Evolutionary conservation across 2,113 vertebrate species (phyloP), one percentile per base, ranked within the genome.

Genomic region (Cephalopholis sonnerati): DNA sequence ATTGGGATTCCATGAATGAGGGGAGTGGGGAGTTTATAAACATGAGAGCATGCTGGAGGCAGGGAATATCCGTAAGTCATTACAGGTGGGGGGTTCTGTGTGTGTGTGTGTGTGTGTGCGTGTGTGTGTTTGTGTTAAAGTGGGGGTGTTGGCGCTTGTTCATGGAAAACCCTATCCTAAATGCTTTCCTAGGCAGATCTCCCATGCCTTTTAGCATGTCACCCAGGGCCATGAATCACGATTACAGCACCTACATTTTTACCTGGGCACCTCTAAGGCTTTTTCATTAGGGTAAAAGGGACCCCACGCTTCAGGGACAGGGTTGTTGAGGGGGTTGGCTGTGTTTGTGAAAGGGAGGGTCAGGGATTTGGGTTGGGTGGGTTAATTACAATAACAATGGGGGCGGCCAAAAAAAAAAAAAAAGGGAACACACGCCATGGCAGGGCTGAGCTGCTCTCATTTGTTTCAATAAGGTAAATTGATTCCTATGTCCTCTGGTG

Each of bases 381-480:
- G 93, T 94, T 94, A 92, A 95, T 95, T 93, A 93, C 90, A 91
- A 94, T 94, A 93, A 94, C 91, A 94, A 92, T 83, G 79, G 85
- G 90, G 91, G 90, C 48, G 66, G 85, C 91, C 91, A 90, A 91
- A 88, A 90, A 90, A 87, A 87, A 7, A 36, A 36, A 87, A 75
- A 70, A 83, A 79, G 87, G 77, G 62, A 87, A 75, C 44, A 67
- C 16, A 13, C 53, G 24, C 77, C 46, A 84, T 86, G 87, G 91
- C 90, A 81, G 59, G 79, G 93, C 89, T 64, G 88, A 91, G 88
- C 89, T 50, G 78, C 88, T 92, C 93, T 94, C 93, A 94, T 96
- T 95, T 95, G 91, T 96, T 96, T 95, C 93, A 94, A 94, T 95
- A 95, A 95, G 87, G 83, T 93, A 93, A 96, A 96, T 95, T 95